Base-by-base conservation (phyloP, 2,888 invertebrate genomes). In the Hydropsyche betteni region DNA sequence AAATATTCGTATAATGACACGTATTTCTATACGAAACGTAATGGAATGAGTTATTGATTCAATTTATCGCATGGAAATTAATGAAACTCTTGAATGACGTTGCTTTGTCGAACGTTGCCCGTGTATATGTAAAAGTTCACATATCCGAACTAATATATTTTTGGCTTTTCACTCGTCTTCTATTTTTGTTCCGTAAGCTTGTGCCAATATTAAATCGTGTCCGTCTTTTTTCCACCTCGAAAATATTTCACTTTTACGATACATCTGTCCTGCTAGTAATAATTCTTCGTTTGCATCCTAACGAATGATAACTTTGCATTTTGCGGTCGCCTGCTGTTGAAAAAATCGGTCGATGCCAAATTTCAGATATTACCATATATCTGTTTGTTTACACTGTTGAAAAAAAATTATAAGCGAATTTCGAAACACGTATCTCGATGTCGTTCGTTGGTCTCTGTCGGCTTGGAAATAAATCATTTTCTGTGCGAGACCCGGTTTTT, bases 151-250 rank as follows among this genome's bases (percentile, higher is more conserved):
- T 34, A 44, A 44, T 44, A 36, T 64, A 64, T 64, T 64, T 64
- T 64, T 64, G 34, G 64, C 36, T 8, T n/a, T 36, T 10, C 36
- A 10, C n/a, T 34, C 64, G 36, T 64, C 7, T 36, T 64, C 64
- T 64, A 64, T 64, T 64, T 64, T 64, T 64, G 34, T 64, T 64
- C n/a, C 12, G 64, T 64, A 24, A 12, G 34, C 64, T 64, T 34
- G 24, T 64, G 64, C 64, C 64, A 64, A 64, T 33, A 64, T 64
- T 36, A 64, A 36, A 64, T 33, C 64, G 64, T 36, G 36, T 33
- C 64, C 36, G 64, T 64, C 64, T 24, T 36, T 64, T 64, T 64
- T 64, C 8, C 64, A 33, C 10, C 64, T 44, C 44, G 6, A 55
- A 64, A 64, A 64, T 34, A 34, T 64, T 64, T 64, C 24, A 64